phyloP scores from a whole-genome alignment of 2,113 vertebrate species.

The Oxyura jamaicensis region DNA sequence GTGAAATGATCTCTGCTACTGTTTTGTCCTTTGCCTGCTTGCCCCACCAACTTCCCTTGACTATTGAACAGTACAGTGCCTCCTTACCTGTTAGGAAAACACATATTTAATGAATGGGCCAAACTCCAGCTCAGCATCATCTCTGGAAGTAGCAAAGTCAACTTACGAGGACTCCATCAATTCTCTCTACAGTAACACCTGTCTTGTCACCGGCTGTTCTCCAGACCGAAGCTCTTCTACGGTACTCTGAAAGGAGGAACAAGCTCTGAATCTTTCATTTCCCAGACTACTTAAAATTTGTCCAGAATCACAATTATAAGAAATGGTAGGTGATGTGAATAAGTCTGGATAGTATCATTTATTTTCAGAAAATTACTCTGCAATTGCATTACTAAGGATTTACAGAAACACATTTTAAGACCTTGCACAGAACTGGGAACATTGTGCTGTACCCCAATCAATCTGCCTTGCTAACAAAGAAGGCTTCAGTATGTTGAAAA shows the following conservation, averaged over 20 bases:
- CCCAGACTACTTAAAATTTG: not conserved
- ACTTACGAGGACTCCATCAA: not conserved
- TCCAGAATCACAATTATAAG: not conserved
- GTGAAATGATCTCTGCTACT: not conserved
- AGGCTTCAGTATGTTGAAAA: not conserved
- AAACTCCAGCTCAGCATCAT: not conserved
- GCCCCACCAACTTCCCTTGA: not conserved
- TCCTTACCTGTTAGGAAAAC: not conserved
- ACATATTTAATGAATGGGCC: not conserved
- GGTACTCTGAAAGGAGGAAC: not conserved
- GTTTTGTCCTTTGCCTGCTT: not conserved
- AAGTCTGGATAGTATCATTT: not conserved
- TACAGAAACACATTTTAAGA: not conserved
- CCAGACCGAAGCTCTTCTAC: not conserved
- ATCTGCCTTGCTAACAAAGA: not conserved
- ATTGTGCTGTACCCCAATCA: not conserved
- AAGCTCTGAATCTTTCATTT: not conserved
- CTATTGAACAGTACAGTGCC: not conserved
- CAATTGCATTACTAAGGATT: not conserved
- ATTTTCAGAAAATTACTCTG: not conserved
- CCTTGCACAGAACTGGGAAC: not conserved
- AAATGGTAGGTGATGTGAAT: not conserved
- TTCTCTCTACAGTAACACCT: not conserved
- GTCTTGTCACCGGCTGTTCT: not conserved
- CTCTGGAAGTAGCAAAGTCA: not conserved